Evolutionary conservation across 2,113 vertebrate genomes (phyloP), one percentile per base, ranked within the genome.

Genomic region (Brachionichthys hirsutus): DNA sequence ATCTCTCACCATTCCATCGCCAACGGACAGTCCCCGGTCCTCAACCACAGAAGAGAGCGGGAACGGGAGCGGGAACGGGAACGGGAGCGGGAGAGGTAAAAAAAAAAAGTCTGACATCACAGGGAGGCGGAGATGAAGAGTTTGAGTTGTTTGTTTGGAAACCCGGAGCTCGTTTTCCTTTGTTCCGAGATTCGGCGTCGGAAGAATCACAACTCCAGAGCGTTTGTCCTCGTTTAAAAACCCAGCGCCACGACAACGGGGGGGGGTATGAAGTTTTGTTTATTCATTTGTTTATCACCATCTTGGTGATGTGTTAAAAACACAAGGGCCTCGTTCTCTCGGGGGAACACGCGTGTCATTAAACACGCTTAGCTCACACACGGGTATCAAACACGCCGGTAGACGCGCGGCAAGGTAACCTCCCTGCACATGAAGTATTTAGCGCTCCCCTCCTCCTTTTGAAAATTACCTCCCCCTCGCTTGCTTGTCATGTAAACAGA

Each of bases 21-120:
- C 91, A 99, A 99, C 87, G 96, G 97, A 92, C 97, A 98, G 95
- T 94, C 96, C 83, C 94, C 96, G 68, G 92, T 92, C 67, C 91
- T 99, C 86, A 97, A 93, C 92, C 89, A 94, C 91, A 94, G 96
- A 88, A 89, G 97, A 93, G 97, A 98, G 90, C 92, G 97, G 91
- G 98, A 94, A 90, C 54, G 70, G 45, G 73, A 84, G 30, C 50
- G 84, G 19, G 84, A 88, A 58, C 17, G 84, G 19, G 84, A 88
- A 58, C 17, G 84, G 52, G 87, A 89, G 70, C 75, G 85, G 59
- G 87, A 88, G 74, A 85, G 84, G 84, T 84, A 86, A 53, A 56
- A 20, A 20, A 24, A 14, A 20, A 42, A 13, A 4, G 24, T 30
- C 1, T 30, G 5, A 30, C 24, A 30, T 8, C n/a, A n/a, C n/a